Evolutionary conservation across 2,888 invertebrate genomes (phyloP), one percentile per base, ranked within the genome.

Genomic region (Phorcus lineatus): DNA sequence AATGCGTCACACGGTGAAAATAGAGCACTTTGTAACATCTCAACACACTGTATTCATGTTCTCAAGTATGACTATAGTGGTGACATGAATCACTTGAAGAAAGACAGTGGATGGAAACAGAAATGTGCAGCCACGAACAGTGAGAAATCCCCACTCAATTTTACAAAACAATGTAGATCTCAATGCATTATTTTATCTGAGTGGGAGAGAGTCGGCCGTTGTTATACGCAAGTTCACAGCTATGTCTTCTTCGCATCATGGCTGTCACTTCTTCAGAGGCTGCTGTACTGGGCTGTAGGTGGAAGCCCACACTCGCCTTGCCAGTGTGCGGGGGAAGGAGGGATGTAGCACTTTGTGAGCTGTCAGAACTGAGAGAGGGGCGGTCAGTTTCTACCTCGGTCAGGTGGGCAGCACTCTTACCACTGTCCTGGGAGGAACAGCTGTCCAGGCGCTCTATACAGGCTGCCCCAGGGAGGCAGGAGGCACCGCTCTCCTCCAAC

Each of bases 301-400:
- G 40, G 24, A 19, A 24, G 47, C 16, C 31, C 22, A 40, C 74
- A 16, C 66, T 62, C 9, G 16, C 75, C 4, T 70, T 74, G 7
- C 53, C 79, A 28, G 67, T 52, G 28, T 40, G 67, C 3, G 36
- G 17, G 13, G 47, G 47, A 7, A 57, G 55, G 16, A 31, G 24
- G 19, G 67, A 53, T 19, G 36, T 24, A 9, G 70, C 70, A 9
- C 31, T n/a, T 47, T 52, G 28, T 13, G 77, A 24, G 36, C 79
- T 52, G 53, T 40, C 62, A 13, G 77, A 78, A 22, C 80, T 78
- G 53, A 75, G 79, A 16, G 66, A 53, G 0, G 89, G 90, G 53
- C 82, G 83, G 80, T 90, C 90, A 47, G 80, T 89, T 74, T 91
- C 91, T 2, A 91, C 91, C 74, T 91, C 89, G 1, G 91, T 89